Conservation (phyloP, 2,888 invertebrate genomes). For the Lucinisca nassula region DNA sequence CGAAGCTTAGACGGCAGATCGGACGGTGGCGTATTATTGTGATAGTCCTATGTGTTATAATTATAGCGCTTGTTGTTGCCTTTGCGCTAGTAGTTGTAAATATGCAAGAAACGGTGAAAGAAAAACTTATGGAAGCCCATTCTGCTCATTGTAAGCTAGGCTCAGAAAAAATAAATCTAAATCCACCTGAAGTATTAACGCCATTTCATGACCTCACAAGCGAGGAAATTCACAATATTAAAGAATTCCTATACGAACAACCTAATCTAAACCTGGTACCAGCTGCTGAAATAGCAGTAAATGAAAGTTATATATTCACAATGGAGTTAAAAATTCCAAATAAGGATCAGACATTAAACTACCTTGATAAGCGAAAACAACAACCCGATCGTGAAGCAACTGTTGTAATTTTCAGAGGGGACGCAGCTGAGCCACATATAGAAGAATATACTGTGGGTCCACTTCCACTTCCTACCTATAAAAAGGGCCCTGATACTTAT, state of each 20-base stretch:
- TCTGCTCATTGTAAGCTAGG: neutral
- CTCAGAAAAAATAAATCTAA: conserved; percentile 24
- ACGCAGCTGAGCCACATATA: conserved; percentile 71
- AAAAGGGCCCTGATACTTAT: conserved; percentile 59
- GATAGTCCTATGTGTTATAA: conserved; percentile 3
- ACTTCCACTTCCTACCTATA: conserved; percentile 73
- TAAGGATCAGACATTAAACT: conserved; percentile 46
- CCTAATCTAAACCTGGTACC: conserved; percentile 50
- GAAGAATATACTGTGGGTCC: conserved; percentile 80
- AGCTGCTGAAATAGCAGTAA: conserved; percentile 33
- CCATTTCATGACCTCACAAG: conserved; percentile 66
- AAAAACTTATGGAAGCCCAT: neutral
- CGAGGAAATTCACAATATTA: conserved; percentile 51
- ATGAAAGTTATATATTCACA: conserved; percentile 58
- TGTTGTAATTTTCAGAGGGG: conserved; percentile 79
- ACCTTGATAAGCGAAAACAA: conserved; percentile 49
- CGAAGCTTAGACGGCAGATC: conserved; percentile 35
- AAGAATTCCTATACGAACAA: conserved; percentile 53
- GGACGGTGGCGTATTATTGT: conserved; percentile 39
- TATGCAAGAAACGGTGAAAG: neutral
- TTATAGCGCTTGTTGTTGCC: conserved; percentile 39
- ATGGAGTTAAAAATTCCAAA: conserved; percentile 60
- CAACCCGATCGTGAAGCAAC: conserved; percentile 76
- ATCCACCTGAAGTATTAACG: conserved; percentile 56
- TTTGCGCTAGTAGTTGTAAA: conserved; percentile 30